These are phyloP conservation scores for Hippolais icterina DNA, from an alignment of 2,113 vertebrate species.

Conservation along the genomic window DNA sequence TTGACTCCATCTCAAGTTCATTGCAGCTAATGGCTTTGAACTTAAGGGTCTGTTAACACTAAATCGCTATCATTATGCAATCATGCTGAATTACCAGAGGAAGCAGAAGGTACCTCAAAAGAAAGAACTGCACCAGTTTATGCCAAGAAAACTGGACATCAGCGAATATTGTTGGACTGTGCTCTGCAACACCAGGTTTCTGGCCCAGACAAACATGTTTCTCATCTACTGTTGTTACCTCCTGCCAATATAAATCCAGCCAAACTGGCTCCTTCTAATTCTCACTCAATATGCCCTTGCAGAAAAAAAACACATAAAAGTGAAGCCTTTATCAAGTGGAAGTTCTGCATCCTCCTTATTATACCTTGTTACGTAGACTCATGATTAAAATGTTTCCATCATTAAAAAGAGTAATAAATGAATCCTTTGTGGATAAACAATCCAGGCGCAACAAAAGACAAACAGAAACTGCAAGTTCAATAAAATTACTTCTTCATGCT, in stretches of 20 bases:
- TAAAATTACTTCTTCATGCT: neutral
- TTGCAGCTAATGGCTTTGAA: conserved; percentile 3
- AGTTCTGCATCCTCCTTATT: neutral
- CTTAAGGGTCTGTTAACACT: neutral
- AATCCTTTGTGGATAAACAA: neutral
- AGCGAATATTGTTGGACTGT: neutral
- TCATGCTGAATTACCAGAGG: neutral
- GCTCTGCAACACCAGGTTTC: conserved; percentile 11
- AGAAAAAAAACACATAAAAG: conserved; percentile 32
- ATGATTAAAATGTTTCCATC: neutral
- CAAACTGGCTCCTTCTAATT: conserved; percentile 54
- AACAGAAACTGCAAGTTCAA: neutral
- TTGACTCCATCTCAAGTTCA: neutral
- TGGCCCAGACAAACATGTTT: conserved; percentile 21
- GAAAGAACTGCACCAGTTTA: neutral
- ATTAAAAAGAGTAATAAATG: neutral
- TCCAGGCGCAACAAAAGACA: neutral
- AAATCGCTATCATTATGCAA: neutral
- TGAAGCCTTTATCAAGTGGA: conserved; percentile 23
- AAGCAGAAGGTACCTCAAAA: conserved; percentile 16
- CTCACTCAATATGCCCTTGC: conserved; percentile 45
- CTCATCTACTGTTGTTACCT: conserved; percentile 36
- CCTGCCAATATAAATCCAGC: conserved; percentile 47
- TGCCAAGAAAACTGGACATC: conserved; percentile 15
- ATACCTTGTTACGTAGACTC: neutral